A percentile compares a stretch with the other conserved stretches of the same genome.
Conservation (phyloP, 1,140 invertebrate genomes). For the Hypothenemus hampei region DNA sequence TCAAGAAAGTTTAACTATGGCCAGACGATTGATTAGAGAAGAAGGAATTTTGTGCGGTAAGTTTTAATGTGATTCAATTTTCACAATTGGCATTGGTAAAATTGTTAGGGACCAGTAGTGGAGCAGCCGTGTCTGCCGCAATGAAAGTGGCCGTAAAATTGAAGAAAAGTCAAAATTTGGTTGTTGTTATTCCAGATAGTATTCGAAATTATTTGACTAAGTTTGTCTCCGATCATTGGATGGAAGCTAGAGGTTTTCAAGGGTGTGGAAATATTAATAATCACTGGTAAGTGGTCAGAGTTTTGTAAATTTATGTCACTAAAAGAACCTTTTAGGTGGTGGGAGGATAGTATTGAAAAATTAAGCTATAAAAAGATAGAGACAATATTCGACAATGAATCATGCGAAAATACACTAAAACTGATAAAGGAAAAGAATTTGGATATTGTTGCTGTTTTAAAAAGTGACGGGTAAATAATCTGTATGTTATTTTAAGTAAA, state of each 20-base stretch:
- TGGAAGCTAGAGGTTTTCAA: constrained; percentile 75
- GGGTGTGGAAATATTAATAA: constrained; percentile 48
- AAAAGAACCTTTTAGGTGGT: constrained; percentile 59
- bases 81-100: background rate
- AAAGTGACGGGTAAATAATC: constrained; percentile 52
- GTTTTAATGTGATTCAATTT: background rate
- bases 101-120: constrained; percentile 78
- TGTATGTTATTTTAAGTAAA: background rate
- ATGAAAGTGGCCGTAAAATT: constrained; percentile 73
- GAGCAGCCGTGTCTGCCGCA: constrained; percentile 76
- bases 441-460: constrained; percentile 67
- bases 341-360: constrained; percentile 57
- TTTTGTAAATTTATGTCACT: background rate
- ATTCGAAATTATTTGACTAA: constrained; percentile 99
- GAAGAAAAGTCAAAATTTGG: constrained; percentile 77
- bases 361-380: constrained; percentile 56
- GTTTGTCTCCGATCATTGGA: constrained; percentile 93
- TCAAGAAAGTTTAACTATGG: constrained; percentile 70
- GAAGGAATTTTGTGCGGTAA: constrained; percentile 74
- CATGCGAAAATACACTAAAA: constrained; percentile 64
- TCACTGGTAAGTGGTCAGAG: constrained; percentile 47
- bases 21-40: constrained; percentile 78
- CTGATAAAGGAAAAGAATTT: constrained; percentile 61
- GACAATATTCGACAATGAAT: constrained; percentile 54
- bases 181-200: constrained; percentile 89